Conservation (phyloP, 2,797 vertebrate species). For the Apogon talboti region DNA sequence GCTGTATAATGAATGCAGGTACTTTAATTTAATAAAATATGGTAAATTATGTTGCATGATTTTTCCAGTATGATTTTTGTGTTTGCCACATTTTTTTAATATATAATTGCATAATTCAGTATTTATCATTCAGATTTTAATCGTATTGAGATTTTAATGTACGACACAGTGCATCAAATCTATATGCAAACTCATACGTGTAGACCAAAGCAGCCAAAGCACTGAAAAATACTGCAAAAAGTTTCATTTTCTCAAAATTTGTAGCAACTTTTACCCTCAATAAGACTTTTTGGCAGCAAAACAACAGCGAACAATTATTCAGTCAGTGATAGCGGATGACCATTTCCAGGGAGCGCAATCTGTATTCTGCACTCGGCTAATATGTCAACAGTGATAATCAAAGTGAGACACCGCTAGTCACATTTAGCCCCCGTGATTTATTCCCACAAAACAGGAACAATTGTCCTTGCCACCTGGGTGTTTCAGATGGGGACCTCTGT, state of each 20-base stretch:
- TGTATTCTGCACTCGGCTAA: slow-evolving; percentile 62
- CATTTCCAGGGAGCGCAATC: slow-evolving; percentile 39
- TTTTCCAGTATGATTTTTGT: too few relatives aligned
- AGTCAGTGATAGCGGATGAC: slow-evolving; percentile 22
- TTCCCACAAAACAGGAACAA: slow-evolving; percentile 66
- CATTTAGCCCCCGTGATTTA: slow-evolving; percentile 74
- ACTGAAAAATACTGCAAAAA: neutral
- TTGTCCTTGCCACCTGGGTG: slow-evolving; percentile 67
- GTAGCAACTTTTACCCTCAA: neutral
- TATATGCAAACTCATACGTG: neutral
- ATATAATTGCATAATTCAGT: too few relatives aligned
- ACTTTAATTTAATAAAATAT: too few relatives aligned
- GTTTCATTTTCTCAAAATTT: neutral
- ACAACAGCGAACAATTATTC: slow-evolving; percentile 21
- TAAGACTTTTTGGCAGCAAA: slow-evolving; percentile 13
- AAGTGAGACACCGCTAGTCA: slow-evolving; percentile 59
- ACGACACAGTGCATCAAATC: too few relatives aligned
- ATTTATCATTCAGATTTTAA: too few relatives aligned
- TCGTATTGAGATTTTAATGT: too few relatives aligned
- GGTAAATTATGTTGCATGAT: too few relatives aligned
- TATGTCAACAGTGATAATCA: slow-evolving; percentile 69
- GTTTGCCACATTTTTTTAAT: too few relatives aligned
- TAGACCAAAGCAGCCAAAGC: neutral
- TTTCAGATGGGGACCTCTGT: slow-evolving; percentile 60
- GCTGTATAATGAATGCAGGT: too few relatives aligned